Percentiles rank a stretch among this genome's conserved stretches.
phyloP scores from a whole-genome alignment of 2,888 invertebrate genomes.

The Ophonus ardosiacus region DNA sequence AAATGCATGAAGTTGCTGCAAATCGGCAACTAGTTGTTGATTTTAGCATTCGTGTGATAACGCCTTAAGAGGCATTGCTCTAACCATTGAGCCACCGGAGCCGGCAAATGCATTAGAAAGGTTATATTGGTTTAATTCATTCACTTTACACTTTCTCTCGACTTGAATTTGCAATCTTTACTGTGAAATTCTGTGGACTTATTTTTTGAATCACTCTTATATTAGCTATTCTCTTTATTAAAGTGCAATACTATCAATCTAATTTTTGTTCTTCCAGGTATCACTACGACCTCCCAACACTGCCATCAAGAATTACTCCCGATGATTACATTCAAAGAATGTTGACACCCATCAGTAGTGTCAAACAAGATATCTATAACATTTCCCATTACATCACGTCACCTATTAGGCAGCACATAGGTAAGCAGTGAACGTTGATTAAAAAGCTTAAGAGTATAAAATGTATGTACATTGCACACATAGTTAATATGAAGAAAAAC shows the following conservation, averaged over 20 bases:
- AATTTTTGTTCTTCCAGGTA: constrained; percentile 74
- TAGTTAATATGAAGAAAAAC: not conserved
- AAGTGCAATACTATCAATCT: not conserved
- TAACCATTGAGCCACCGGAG: no score
- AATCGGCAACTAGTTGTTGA: no score
- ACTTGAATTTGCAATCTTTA: no score
- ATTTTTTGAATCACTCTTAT: no score
- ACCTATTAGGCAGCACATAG: constrained; percentile 83
- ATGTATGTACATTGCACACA: not conserved
- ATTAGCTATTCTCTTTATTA: no score
- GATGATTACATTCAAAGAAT: constrained; percentile 86
- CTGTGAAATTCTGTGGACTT: no score
- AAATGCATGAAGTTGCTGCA: no score
- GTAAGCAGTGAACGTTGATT: constrained; percentile 74
- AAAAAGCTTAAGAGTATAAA: constrained; percentile 50
- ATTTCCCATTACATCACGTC: constrained; percentile 82
- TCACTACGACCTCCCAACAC: constrained; percentile 71
- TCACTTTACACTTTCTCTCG: no score
- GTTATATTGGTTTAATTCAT: no score
- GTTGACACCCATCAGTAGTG: constrained; percentile 81
- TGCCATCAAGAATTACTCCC: constrained; percentile 81
- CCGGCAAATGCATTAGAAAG: no score
- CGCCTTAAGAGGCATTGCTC: no score
- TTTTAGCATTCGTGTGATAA: no score
- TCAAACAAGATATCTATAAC: constrained; percentile 80